A percentile compares a stretch with the other conserved stretches of the same genome.
phyloP scores from a whole-genome alignment of 2,888 invertebrate species.

The Meghimatium bilineatum region DNA sequence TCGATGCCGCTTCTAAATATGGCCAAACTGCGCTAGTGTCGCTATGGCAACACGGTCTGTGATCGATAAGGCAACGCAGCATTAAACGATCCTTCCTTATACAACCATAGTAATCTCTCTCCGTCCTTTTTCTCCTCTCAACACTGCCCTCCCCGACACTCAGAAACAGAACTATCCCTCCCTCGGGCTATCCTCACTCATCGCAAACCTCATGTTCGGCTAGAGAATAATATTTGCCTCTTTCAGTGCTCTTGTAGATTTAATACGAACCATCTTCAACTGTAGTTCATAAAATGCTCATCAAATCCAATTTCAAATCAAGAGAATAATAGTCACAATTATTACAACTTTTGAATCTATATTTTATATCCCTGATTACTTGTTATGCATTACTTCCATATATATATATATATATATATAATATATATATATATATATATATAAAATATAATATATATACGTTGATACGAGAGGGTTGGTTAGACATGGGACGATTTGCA shows the following conservation, averaged over 20 bases:
- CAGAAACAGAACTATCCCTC: too few species aligned
- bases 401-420: conserved; percentile 1
- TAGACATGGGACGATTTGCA: too few species aligned
- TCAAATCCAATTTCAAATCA: too few species aligned
- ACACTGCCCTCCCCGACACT: neutral
- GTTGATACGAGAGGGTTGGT: too few species aligned
- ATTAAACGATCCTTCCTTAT: conserved; percentile 8
- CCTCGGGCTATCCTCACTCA: neutral
- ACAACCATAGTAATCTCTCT: neutral
- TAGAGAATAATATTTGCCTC: neutral
- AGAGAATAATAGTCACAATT: too few species aligned
- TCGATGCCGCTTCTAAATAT: conserved; percentile 35
- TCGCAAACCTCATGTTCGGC: neutral
- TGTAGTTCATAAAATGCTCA: too few species aligned
- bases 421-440: conserved; percentile 1
- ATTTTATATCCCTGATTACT: too few species aligned
- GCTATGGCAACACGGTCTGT: conserved; percentile 22
- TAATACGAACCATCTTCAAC: too few species aligned
- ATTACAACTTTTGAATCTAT: too few species aligned
- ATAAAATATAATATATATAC: neutral
- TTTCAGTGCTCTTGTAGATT: too few species aligned
- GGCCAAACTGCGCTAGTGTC: conserved; percentile 36
- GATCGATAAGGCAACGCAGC: conserved; percentile 19
- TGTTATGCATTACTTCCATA: neutral
- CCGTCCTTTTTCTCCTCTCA: neutral